Evolutionary conservation across 2,797 vertebrate genomes (phyloP).

Genomic region (Epinephelus malabaricus): DNA sequence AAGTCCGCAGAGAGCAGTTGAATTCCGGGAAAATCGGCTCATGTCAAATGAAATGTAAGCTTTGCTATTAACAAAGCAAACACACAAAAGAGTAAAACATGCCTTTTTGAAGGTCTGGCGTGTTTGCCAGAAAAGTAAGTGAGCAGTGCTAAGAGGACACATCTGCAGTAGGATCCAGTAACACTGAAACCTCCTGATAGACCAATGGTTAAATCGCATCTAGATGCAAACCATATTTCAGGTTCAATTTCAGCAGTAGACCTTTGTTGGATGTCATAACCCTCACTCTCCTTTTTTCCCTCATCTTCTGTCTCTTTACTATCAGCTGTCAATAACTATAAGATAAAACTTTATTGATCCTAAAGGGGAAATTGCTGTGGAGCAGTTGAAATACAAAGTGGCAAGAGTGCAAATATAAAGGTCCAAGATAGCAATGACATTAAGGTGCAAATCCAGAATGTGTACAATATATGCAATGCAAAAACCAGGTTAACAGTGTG

Average conservation of each 20-base stretch:
- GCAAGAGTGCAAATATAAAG: too few species aligned
- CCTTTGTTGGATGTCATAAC: background rate
- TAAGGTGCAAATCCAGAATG: too few species aligned
- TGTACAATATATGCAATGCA: too few species aligned
- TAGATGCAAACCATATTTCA: background rate
- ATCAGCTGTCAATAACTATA: background rate
- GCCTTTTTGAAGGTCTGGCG: too few species aligned
- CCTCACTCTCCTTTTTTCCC: too few species aligned
- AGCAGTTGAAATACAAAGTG: too few species aligned
- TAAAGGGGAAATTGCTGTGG: too few species aligned
- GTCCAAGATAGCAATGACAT: too few species aligned
- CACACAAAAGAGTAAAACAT: too few species aligned
- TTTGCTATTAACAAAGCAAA: background rate
- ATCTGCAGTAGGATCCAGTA: too few species aligned
- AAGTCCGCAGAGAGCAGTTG: slow-evolving; percentile 34
- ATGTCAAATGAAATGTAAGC: slow-evolving; percentile 17
- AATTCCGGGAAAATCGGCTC: slow-evolving; percentile 37
- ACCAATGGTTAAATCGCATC: background rate
- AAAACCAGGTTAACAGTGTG: too few species aligned
- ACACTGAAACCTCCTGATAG: background rate
- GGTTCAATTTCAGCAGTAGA: background rate
- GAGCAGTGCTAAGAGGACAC: background rate
- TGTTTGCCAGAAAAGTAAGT: background rate
- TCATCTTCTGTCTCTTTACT: background rate
- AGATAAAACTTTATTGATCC: too few species aligned